phyloP scores from a whole-genome alignment of 2,113 vertebrate species.

The Aramus guarauna region DNA sequence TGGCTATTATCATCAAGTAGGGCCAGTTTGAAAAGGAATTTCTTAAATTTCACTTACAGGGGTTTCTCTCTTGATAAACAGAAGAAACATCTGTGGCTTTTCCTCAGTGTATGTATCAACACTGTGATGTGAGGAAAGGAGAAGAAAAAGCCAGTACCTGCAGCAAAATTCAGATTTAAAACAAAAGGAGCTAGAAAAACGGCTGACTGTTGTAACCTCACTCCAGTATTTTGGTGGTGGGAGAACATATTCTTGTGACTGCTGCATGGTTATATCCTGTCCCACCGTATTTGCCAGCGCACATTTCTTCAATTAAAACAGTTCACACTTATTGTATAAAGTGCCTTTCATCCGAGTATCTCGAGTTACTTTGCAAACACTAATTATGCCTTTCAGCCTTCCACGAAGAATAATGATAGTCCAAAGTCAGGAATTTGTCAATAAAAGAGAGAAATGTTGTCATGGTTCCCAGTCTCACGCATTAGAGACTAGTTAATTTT shows the following conservation, averaged over 20 bases:
- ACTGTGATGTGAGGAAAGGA: background rate
- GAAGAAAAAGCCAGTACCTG: background rate
- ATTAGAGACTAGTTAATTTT: background rate
- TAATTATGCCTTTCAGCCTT: background rate
- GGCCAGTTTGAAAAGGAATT: background rate
- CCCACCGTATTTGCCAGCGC: background rate
- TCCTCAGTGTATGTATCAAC: background rate
- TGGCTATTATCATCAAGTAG: background rate
- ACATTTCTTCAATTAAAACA: background rate
- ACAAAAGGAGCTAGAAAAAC: background rate
- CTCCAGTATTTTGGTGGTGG: background rate
- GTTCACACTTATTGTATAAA: background rate
- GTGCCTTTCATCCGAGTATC: background rate
- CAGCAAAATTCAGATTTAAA: background rate
- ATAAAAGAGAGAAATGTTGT: background rate
- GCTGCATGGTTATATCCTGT: fast-evolving
- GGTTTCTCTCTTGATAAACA: background rate
- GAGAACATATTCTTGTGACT: background rate
- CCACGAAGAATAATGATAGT: background rate
- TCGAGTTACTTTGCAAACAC: background rate
- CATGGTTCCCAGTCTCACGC: background rate
- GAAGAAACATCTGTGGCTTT: background rate
- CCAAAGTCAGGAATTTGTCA: background rate
- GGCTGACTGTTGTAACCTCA: background rate
- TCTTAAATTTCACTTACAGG: background rate